phyloP scores from a whole-genome alignment of 2,797 vertebrate genomes.

The Leptoclinus maculatus region DNA sequence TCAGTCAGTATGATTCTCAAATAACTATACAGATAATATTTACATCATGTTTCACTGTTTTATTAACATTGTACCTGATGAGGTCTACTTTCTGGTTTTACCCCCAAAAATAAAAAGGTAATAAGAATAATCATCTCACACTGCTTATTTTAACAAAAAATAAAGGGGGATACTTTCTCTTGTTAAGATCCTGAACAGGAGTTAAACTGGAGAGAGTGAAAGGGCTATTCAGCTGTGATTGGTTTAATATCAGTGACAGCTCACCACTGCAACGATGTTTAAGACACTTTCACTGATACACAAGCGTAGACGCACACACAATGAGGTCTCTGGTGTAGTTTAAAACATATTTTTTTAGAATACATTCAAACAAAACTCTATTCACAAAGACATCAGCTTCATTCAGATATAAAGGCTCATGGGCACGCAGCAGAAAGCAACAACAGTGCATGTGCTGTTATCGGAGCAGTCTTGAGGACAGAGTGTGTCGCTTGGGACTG shows the following conservation, averaged over 20 bases:
- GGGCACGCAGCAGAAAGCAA: not conserved
- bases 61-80: too few species aligned
- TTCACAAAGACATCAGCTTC: not conserved
- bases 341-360: not conserved
- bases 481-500: conserved; percentile 10
- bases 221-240: not conserved
- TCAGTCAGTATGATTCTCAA: not conserved
- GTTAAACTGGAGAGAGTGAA: not conserved
- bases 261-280: not conserved
- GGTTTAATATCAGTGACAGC: not conserved
- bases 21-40: not conserved
- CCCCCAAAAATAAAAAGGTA: too few species aligned
- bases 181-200: not conserved
- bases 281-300: too few species aligned
- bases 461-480: conserved; percentile 3
- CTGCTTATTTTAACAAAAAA: not conserved
- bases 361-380: not conserved
- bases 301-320: too few species aligned
- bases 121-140: too few species aligned
- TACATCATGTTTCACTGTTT: not conserved
- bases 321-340: too few species aligned
- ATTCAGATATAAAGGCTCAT: not conserved
- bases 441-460: not conserved
- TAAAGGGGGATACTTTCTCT: not conserved
- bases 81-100: too few species aligned